Evolutionary conservation across 2,888 invertebrate genomes (phyloP).

Genomic region (Patella pellucida): DNA sequence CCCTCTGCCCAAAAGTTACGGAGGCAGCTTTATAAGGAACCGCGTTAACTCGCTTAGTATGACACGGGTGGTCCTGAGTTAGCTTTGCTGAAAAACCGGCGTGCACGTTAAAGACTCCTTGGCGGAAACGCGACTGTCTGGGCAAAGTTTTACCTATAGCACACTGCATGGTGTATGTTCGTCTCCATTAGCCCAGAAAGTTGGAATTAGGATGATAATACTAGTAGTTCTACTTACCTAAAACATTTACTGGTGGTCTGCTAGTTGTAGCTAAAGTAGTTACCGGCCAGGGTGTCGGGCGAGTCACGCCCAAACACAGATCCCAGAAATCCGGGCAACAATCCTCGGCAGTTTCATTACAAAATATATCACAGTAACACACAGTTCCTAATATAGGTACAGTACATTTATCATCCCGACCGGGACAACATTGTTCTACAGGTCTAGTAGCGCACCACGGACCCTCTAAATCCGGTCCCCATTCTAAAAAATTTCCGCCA

Average conservation of each 20-base stretch:
- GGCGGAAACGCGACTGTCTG: too few species aligned
- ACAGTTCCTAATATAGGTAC: constrained; percentile 83
- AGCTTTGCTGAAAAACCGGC: too few species aligned
- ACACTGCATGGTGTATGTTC: too few species aligned
- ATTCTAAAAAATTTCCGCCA: constrained; percentile 34
- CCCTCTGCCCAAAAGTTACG: too few species aligned
- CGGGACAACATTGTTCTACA: constrained; percentile 74
- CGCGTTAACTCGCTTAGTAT: too few species aligned
- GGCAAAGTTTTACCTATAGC: too few species aligned
- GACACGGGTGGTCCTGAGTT: too few species aligned
- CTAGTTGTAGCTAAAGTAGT: constrained; percentile 30
- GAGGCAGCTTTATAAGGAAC: too few species aligned
- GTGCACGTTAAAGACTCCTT: too few species aligned
- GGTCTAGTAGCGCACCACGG: constrained; percentile 53
- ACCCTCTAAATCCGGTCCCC: constrained; percentile 55
- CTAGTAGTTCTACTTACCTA: constrained; percentile 17
- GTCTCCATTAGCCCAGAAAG: not conserved
- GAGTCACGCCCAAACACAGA: constrained; percentile 77
- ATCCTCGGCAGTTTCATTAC: constrained; percentile 83
- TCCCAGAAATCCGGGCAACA: constrained; percentile 93
- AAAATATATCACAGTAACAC: constrained; percentile 96
- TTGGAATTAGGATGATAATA: not conserved
- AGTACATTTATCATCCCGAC: constrained; percentile 85
- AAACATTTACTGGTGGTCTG: constrained; percentile 11
- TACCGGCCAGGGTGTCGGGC: constrained; percentile 28